These are phyloP conservation scores for Chesias legatella DNA, from an alignment of 2,888 invertebrate genomes.

Conservation along the genomic window DNA sequence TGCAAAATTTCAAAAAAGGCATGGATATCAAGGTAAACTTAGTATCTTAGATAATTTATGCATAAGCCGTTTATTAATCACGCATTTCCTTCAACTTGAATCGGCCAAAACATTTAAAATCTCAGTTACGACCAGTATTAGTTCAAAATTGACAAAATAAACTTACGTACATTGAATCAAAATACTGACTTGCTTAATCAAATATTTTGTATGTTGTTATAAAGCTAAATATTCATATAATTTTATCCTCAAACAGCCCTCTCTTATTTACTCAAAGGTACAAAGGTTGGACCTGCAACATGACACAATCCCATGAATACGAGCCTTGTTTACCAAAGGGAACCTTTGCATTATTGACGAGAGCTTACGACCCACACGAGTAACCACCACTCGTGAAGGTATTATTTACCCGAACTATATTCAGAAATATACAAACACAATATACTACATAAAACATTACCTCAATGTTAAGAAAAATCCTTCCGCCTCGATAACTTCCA, in stretches of 20 bases:
- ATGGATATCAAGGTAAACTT: no score
- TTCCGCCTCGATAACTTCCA: slow-evolving; percentile 24
- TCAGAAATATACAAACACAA: neutral
- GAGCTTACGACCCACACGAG: slow-evolving; percentile 21
- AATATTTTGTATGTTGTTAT: neutral
- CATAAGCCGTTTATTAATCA: no score
- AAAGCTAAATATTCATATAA: slow-evolving; percentile 12
- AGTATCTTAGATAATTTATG: no score
- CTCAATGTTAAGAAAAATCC: slow-evolving; percentile 19
- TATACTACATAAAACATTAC: slow-evolving; percentile 23
- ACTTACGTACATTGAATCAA: no score
- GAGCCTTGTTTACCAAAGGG: slow-evolving; percentile 29
- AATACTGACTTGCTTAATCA: no score
- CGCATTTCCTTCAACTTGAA: no score
- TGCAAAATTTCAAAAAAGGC: no score
- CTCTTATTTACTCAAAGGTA: slow-evolving; percentile 31
- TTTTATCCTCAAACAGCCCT: slow-evolving; percentile 7
- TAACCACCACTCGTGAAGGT: slow-evolving; percentile 6
- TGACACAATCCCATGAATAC: slow-evolving; percentile 28
- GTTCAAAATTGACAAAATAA: no score
- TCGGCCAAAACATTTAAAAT: no score
- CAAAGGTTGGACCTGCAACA: slow-evolving; percentile 28
- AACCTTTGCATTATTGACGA: slow-evolving; percentile 28
- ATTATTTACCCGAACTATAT: slow-evolving; percentile 14
- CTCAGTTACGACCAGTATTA: no score